These are phyloP conservation scores for Athene noctua DNA, from an alignment of 2,113 vertebrate species.

Conservation along the genomic window DNA sequence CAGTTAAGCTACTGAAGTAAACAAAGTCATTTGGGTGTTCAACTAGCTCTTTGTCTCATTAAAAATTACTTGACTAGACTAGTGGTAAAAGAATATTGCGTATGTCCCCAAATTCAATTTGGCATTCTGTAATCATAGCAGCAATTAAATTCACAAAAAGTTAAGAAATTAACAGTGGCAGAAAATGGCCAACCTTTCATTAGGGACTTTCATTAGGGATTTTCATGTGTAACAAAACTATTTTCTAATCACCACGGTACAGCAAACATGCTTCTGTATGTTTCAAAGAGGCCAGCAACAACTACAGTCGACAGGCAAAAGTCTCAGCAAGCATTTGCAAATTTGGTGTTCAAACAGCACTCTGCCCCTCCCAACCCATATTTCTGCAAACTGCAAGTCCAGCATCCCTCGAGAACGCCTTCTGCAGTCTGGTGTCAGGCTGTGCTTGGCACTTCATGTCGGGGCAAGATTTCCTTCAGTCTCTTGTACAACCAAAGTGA, in stretches of 20 bases:
- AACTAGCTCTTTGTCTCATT: neutral
- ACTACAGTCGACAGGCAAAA: constrained; percentile 52
- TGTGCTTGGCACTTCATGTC: neutral
- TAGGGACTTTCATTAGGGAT: constrained; percentile 49
- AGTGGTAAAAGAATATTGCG: neutral
- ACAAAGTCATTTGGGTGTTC: constrained; percentile 21
- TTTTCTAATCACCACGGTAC: constrained; percentile 31
- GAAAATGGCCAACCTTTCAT: constrained; percentile 61
- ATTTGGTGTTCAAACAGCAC: neutral
- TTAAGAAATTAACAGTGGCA: constrained; percentile 43
- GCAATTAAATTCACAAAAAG: constrained; percentile 24
- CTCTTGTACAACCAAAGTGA: neutral
- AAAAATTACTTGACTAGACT: constrained; percentile 33
- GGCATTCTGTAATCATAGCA: constrained; percentile 25
- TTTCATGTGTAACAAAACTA: neutral
- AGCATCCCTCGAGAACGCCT: neutral
- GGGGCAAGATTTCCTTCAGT: neutral
- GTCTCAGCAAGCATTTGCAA: constrained; percentile 17
- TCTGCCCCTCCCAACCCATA: neutral
- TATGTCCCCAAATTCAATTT: neutral
- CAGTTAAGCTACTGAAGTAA: constrained; percentile 43
- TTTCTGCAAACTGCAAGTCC: neutral
- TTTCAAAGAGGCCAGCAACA: constrained; percentile 54
- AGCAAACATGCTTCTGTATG: constrained; percentile 6
- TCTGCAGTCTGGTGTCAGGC: neutral